Percentiles rank a stretch among this genome's conserved stretches.
Conservation (phyloP, 2,888 invertebrate genomes). For the Apodemia mormo region DNA sequence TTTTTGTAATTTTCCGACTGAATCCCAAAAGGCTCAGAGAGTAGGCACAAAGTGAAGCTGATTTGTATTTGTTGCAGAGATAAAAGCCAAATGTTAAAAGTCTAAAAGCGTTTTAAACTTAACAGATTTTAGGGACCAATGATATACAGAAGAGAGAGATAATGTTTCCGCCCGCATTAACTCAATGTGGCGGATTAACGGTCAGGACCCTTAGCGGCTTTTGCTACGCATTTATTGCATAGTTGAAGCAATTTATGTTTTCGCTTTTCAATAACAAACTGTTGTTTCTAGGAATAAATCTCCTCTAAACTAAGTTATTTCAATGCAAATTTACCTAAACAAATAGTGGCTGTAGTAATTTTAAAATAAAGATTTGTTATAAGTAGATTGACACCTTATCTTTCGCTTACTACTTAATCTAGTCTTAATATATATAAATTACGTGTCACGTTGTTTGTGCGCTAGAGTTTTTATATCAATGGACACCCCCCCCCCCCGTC, state of each 20-base stretch:
- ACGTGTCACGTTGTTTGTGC: too few species aligned
- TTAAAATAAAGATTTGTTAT: neutral
- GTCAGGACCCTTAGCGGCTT: conserved; percentile 34
- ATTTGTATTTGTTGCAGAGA: conserved; percentile 24
- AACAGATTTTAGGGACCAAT: conserved; percentile 32
- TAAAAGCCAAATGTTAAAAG: conserved; percentile 29
- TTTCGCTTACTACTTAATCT: too few species aligned
- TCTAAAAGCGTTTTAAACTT: conserved; percentile 29
- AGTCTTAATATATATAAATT: too few species aligned
- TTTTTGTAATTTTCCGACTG: conserved; percentile 1
- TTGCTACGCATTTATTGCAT: conserved; percentile 36
- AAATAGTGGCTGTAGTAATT: neutral
- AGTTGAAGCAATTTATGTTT: conserved; percentile 36
- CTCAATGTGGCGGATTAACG: conserved; percentile 39
- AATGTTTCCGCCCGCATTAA: conserved; percentile 38
- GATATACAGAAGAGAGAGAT: conserved; percentile 37
- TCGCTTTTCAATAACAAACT: conserved; percentile 31
- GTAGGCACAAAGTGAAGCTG: neutral
- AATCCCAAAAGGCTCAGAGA: conserved; percentile 3
- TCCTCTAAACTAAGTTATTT: neutral
- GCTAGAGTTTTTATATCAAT: too few species aligned
- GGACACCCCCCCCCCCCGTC: too few species aligned
- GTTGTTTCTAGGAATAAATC: neutral
- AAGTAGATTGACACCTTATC: too few species aligned
- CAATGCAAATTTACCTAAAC: neutral